A percentile compares a stretch with the other conserved stretches of the same genome.
These are phyloP conservation scores for Trachythela sp. DNA, from an alignment of 64 coral and sea anemone genomes.

Conservation along the genomic window DNA sequence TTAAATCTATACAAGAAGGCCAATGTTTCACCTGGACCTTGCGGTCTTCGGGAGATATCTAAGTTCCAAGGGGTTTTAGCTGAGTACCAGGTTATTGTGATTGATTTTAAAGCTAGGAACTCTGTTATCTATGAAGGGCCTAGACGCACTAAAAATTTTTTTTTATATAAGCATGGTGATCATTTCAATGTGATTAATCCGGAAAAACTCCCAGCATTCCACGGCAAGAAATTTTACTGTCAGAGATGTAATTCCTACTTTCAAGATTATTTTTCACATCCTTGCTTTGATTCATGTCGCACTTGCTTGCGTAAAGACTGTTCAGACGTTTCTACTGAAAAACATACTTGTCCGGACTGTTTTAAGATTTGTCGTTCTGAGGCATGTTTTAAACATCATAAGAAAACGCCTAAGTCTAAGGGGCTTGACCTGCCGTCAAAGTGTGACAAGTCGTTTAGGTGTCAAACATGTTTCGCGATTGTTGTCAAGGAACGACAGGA, in stretches of 20 bases:
- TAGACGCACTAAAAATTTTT: background rate
- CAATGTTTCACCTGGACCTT: background rate
- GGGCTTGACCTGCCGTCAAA: background rate
- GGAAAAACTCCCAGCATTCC: background rate
- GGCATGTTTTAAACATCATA: background rate
- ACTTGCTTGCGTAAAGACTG: conserved; percentile 1
- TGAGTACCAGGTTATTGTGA: conserved; percentile 4
- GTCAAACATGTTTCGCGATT: background rate
- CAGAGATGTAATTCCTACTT: background rate
- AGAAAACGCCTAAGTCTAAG: background rate
- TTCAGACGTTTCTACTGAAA: background rate
- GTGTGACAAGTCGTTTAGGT: background rate
- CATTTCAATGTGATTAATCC: conserved; percentile 28
- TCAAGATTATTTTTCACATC: background rate
- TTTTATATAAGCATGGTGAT: background rate
- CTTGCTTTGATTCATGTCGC: background rate
- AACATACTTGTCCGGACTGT: background rate
- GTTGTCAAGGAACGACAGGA: background rate
- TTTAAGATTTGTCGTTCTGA: background rate
- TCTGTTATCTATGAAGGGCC: conserved; percentile 6
- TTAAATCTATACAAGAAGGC: conserved; percentile 30
- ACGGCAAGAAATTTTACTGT: background rate
- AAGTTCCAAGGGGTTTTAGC: conserved; percentile 22
- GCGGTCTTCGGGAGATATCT: conserved; percentile 24
- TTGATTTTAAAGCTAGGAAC: background rate